A percentile compares a stretch with the other conserved stretches of the same genome.
Evolutionary conservation across 2,797 vertebrate species (phyloP).

Genomic region (Thalassophryne amazonica): DNA sequence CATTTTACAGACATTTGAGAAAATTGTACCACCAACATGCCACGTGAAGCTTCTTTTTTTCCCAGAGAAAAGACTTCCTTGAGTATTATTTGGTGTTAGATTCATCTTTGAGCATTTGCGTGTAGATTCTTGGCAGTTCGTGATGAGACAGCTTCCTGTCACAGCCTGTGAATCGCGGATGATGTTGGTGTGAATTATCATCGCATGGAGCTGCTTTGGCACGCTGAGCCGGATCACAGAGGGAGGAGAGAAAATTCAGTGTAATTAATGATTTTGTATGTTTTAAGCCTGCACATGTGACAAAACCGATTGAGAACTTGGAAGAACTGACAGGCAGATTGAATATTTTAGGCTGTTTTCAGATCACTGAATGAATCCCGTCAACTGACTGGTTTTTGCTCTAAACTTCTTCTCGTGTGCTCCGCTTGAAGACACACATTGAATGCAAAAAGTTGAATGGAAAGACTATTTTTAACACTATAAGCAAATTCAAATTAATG

Average conservation of each 20-base stretch:
- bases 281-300: slow-evolving; percentile 37
- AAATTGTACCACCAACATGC: slow-evolving; percentile 1
- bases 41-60: slow-evolving; percentile 13
- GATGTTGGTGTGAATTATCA: slow-evolving; percentile 46
- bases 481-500: too few relatives aligned
- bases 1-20: slow-evolving; percentile 15
- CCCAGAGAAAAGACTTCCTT: slow-evolving; percentile 7
- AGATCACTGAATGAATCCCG: slow-evolving; percentile 27
- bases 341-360: slow-evolving; percentile 31
- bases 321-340: slow-evolving; percentile 33
- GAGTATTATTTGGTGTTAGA: slow-evolving; percentile 7
- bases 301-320: slow-evolving; percentile 39
- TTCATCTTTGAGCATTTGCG: slow-evolving; percentile 17
- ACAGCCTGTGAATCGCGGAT: slow-evolving; percentile 32
- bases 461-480: too few relatives aligned
- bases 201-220: slow-evolving; percentile 39
- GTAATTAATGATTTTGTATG: slow-evolving; percentile 40
- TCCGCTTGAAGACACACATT: too few relatives aligned
- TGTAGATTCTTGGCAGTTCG: slow-evolving; percentile 32
- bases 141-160: slow-evolving; percentile 39
- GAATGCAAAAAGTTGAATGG: too few relatives aligned
- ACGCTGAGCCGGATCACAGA: slow-evolving; percentile 5
- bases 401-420: too few relatives aligned
- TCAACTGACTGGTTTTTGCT: slow-evolving; percentile 32
- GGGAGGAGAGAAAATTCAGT: slow-evolving; percentile 19